Base-by-base conservation (phyloP, 2,888 invertebrate species). In the Cantharis flavilabris region DNA sequence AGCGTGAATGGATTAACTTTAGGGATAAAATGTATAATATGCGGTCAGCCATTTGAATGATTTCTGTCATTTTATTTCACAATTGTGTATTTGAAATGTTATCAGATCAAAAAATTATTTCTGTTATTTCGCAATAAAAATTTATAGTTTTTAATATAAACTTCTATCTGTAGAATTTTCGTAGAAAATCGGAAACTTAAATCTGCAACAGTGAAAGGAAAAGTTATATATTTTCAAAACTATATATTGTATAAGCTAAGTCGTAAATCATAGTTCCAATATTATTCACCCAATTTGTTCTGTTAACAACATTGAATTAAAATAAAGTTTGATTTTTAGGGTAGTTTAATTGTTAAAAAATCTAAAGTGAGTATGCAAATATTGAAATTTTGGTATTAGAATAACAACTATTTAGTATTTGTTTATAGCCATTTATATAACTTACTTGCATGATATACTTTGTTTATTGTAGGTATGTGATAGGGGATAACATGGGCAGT, bases 1-100 rank as follows among this genome's bases (percentile, higher is more conserved):
- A 80, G 79, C 72, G 65, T 70, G 62, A 78, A 81, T 81, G 79
- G 78, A 82, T 82, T 79, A 80, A 80, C 78, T 80, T 72, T 73
- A 76, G 77, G 79, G 80, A 80, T 76, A 80, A 80, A 80, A 81
- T 80, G 79, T 78, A n/a, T 77, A 78, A 71, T 75, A 67, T 76
- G 76, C 65, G 74, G 72, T 65, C 69, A 70, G 71, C 70, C 75
- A 70, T 76, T 71, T 70, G 70, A 75, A 75, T 69, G 73, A 77
- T 72, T 14, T n/a, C n/a, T 75, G 72, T 20, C 70, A 72, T 62
- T 74, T 78, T 76, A 71, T 76, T 76, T 76, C 49, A 13, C 64
- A 18, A 3, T 16, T 64, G 2, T n/a, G 49, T 49, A 49, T 49
- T 49, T 4, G n/a, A 49, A 49, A 49, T 4, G 49, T n/a, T n/a